Conservation (phyloP, 2,888 invertebrate genomes). For the Gastracanthus pulcherrimus region DNA sequence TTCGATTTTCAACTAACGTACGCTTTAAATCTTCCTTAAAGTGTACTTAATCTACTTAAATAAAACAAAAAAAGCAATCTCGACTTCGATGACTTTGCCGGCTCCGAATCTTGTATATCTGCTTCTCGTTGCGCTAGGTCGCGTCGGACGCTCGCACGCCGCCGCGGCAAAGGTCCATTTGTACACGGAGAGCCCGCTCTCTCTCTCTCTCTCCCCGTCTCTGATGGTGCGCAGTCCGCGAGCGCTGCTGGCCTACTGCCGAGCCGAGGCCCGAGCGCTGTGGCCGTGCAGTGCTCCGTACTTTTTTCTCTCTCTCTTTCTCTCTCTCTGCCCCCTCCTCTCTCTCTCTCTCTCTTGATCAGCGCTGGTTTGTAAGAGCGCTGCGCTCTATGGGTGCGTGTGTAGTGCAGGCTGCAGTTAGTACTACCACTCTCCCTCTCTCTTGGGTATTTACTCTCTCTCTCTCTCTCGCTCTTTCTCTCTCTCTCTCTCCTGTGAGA, state of each 20-base stretch:
- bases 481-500: not conserved
- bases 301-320: slow-evolving; percentile 45
- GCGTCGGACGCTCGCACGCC: slow-evolving; percentile 42
- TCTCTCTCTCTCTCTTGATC: not conserved
- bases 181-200: slow-evolving; percentile 17
- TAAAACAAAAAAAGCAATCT: not conserved
- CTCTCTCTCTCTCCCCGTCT: slow-evolving; percentile 1
- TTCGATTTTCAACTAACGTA: slow-evolving; percentile 43
- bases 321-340: not conserved
- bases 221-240: slow-evolving; percentile 65
- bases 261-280: slow-evolving; percentile 47
- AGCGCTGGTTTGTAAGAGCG: slow-evolving; percentile 15
- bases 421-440: slow-evolving; percentile 20
- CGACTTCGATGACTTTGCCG: not conserved
- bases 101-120: too few relatives aligned
- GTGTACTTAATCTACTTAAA: slow-evolving; percentile 33
- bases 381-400: too few relatives aligned
- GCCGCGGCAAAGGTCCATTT: slow-evolving; percentile 45
- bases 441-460: slow-evolving; percentile 5
- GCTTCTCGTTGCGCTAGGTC: slow-evolving; percentile 32
- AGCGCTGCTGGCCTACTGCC: slow-evolving; percentile 76
- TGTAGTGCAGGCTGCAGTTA: slow-evolving; percentile 2
- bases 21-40: slow-evolving; percentile 40
- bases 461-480: slow-evolving; percentile 41
- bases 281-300: slow-evolving; percentile 7